phyloP scores from a whole-genome alignment of 2,113 vertebrate genomes.

The Deroptyus accipitrinus region DNA sequence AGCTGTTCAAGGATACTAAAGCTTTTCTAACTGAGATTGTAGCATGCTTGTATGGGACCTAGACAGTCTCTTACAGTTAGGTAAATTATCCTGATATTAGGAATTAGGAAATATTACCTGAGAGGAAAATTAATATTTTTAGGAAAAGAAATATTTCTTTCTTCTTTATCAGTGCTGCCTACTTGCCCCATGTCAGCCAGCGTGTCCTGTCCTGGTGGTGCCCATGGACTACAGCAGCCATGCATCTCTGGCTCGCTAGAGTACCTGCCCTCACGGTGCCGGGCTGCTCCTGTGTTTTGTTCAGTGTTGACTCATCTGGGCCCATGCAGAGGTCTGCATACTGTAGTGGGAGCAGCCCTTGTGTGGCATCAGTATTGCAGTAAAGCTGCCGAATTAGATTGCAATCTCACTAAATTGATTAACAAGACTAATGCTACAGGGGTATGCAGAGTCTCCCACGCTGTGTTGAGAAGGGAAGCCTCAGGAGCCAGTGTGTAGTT shows the following conservation, averaged over 20 bases:
- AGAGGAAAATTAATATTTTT: not conserved
- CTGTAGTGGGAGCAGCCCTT: not conserved
- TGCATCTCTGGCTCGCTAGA: not conserved
- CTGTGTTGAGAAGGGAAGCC: not conserved
- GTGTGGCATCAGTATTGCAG: not conserved
- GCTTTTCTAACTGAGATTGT: not conserved
- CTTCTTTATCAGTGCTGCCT: not conserved
- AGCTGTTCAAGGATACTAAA: not conserved
- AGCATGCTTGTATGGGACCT: not conserved
- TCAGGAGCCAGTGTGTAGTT: not conserved
- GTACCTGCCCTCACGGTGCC: rapidly evolving
- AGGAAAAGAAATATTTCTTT: not conserved
- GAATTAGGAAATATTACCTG: not conserved
- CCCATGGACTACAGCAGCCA: not conserved
- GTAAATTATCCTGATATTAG: not conserved
- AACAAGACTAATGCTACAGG: not conserved
- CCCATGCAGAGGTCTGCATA: too few relatives aligned
- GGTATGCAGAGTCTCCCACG: not conserved
- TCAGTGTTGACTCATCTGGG: not conserved
- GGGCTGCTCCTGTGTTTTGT: not conserved
- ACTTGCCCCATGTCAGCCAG: not conserved
- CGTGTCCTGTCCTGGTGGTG: rapidly evolving
- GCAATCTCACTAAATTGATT: not conserved
- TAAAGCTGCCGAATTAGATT: not conserved
- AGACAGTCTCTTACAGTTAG: not conserved